Evolutionary conservation across 2,888 invertebrate genomes (phyloP).

Genomic region (Epinotia brunnichana): DNA sequence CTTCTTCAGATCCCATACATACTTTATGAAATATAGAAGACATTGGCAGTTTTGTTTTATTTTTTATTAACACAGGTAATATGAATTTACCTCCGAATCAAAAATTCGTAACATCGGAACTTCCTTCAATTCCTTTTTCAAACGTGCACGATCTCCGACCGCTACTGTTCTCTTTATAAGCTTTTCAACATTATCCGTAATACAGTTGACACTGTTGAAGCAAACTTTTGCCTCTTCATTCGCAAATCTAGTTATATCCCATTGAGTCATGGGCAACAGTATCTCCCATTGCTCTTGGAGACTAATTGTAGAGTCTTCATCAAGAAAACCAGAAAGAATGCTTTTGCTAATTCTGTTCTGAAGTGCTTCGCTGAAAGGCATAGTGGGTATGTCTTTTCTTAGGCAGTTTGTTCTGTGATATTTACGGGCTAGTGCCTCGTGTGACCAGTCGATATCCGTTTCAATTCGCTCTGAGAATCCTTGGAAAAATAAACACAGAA

Average conservation of each 20-base stretch:
- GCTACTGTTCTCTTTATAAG: conserved; percentile 64
- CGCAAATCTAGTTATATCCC: conserved; percentile 71
- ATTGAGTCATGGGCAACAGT: conserved; percentile 63
- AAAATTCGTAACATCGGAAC: conserved; percentile 65
- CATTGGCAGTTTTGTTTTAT: no score
- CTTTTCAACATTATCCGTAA: conserved; percentile 65
- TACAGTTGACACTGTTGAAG: conserved; percentile 62
- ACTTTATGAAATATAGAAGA: no score
- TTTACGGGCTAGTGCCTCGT: conserved; percentile 59
- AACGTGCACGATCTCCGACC: conserved; percentile 55
- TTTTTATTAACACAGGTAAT: neutral
- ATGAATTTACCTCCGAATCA: conserved; percentile 59
- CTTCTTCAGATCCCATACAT: no score
- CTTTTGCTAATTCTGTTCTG: conserved; percentile 68
- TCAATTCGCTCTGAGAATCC: conserved; percentile 72
- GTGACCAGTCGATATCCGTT: conserved; percentile 70
- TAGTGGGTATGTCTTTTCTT: conserved; percentile 52
- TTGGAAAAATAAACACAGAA: conserved; percentile 46
- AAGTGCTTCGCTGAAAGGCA: conserved; percentile 65
- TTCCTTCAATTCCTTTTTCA: conserved; percentile 61
- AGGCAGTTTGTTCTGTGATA: conserved; percentile 62
- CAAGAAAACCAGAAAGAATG: conserved; percentile 63
- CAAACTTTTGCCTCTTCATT: conserved; percentile 70
- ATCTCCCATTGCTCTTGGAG: conserved; percentile 70
- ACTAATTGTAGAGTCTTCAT: conserved; percentile 60